Evolutionary conservation across 1,140 invertebrate species (phyloP).

Genomic region (Xylocopa sonorina): DNA sequence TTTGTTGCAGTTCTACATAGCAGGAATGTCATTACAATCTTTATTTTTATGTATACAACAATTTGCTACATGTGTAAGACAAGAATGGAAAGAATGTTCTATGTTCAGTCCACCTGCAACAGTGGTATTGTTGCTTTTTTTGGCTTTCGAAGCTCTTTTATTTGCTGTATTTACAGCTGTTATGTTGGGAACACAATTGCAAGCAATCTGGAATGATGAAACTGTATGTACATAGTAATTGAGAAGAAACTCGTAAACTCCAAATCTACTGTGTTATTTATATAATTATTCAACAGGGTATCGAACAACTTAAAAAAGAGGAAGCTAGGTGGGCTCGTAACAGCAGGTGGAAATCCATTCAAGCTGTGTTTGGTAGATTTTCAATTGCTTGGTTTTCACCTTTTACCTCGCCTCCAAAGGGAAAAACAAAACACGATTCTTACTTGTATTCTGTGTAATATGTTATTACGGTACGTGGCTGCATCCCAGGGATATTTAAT

Average conservation of each 20-base stretch:
- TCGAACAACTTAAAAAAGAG: conserved; percentile 97
- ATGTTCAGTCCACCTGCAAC: conserved; percentile 97
- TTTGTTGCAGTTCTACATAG: conserved; percentile 96
- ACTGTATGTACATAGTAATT: conserved; percentile 88
- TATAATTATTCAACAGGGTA: conserved; percentile 86
- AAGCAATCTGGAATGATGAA: conserved; percentile 99
- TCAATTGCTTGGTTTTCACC: conserved; percentile 97
- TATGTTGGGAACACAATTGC: conserved; percentile 98
- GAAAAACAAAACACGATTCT: conserved; percentile 88
- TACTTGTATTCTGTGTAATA: conserved; percentile 89
- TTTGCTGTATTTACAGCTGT: conserved; percentile 99
- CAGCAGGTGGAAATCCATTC: conserved; percentile 95
- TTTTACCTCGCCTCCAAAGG: conserved; percentile 90
- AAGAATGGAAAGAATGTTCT: conserved; percentile 97
- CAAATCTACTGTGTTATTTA: conserved; percentile 22
- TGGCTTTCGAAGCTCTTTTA: conserved; percentile 97
- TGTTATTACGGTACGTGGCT: conserved; percentile 36
- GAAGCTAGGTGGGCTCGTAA: conserved; percentile 95
- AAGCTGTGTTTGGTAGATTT: conserved; percentile 97
- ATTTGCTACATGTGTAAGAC: conserved; percentile 95
- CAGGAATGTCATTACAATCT: conserved; percentile 96
- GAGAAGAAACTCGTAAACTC: background rate
- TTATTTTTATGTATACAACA: conserved; percentile 95
- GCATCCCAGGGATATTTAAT: conserved; percentile 59
- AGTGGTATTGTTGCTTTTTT: conserved; percentile 96